Base-by-base conservation (phyloP, 1,140 invertebrate genomes). In the Cherax quadricarinatus region DNA sequence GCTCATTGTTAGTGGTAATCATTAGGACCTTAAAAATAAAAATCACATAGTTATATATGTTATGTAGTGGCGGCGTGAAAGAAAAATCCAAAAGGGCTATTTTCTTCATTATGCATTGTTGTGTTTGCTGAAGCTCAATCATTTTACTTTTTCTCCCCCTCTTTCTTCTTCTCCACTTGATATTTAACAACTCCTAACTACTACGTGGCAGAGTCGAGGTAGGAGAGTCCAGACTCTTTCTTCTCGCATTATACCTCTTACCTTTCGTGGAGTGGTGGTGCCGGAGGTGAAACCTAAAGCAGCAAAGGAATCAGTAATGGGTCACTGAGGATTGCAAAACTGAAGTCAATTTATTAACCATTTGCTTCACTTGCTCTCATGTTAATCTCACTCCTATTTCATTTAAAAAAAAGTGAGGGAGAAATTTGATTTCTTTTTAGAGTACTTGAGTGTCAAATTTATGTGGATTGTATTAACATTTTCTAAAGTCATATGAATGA, bases 81-180 rank as follows among this genome's bases (percentile, higher is more conserved):
- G 60, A 86, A 53, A 86, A 86, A 86, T 49, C 18, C 62, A n/a
- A 86, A 86, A 86, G 70, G 85, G 85, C 62, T 51, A 86, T 24
- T 73, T 86, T 86, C 70, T 86, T 60, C 48, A 51, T 51, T 86
- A 86, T 70, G 85, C 85, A 86, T 86, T 86, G 85, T 86, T 86
- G 85, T 86, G 62, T 86, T 86, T 86, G 85, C 85, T 86, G 70
- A 86, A 86, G 85, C 85, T 86, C 85, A 86, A 73, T 86, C 70
- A 86, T 70, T 86, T 66, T 86, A 57, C 70, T 51, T 78, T 73
- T 73, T 48, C 30, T 41, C 21, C 49, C 14, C n/a, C 10, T 51
- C n/a, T 75, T 73, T 86, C 75, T 70, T 51, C 48, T 86, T 49
- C 70, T 73, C 70, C 5, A 73, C 84, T 70, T 70, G 30, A 86